Base-by-base conservation (phyloP, 2,888 invertebrate genomes). In the Meta bourneti region DNA sequence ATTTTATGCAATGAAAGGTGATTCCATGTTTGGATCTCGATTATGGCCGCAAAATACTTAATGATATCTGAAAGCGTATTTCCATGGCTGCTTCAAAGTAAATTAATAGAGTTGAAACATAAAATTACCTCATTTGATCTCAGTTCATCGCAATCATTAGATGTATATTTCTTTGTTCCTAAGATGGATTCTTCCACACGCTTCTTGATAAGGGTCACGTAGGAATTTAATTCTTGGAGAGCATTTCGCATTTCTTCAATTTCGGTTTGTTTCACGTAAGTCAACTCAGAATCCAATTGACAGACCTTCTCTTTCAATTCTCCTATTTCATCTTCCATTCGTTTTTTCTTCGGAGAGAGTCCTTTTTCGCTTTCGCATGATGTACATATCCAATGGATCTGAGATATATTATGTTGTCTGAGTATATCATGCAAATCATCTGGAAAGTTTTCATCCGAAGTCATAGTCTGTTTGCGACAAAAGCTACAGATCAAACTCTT, bases 361-460 rank as follows among this genome's bases (percentile, higher is more conserved):
- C 34, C 34, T 34, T 34, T 34, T 0, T 34, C 8, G 34, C 11
- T 20, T 20, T 75, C 16, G 9, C 84, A 84, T 48, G 84, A 34
- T 52, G 74, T 54, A 48, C 84, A 84, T 2, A 84, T 34, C 84
- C 84, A 84, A 34, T 61, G 75, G 1, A 84, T n/a, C 48, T 84
- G 84, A n/a, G 84, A 48, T 19, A 84, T 48, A 61, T 52, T 9
- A 54, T 75, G 74, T 16, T 61, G 52, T 20, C 9, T 19, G n/a
- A 84, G 75, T 9, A 48, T 9, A n/a, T 20, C 70, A 79, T 79
- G 61, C 52, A 87, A 79, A 79, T 87, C 87, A 16, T 79, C 71
- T 8, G 87, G 87, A 19, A 87, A 87, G 7, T 87, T 78, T 34
- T 71, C 71, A 9, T 79, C 79, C n/a, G 70, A 16, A 13, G 20